phyloP scores from a whole-genome alignment of 2,797 vertebrate genomes.

The Yasuhikotakia modesta region DNA sequence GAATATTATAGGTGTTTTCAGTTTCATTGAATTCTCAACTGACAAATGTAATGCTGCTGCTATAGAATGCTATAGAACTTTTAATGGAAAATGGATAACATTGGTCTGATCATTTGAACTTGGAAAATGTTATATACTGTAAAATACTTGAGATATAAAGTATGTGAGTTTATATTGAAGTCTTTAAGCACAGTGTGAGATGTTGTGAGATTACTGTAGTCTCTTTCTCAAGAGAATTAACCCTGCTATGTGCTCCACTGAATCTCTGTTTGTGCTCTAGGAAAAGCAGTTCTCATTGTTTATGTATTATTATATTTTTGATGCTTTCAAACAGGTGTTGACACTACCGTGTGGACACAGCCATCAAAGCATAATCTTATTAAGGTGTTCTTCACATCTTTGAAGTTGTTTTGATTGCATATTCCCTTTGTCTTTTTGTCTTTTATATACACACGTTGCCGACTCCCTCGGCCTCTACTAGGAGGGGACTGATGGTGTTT shows the following conservation, averaged over 20 bases:
- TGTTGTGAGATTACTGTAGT: background rate
- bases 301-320: background rate
- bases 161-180: background rate
- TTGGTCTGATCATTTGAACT: background rate
- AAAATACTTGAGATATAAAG: too few species aligned
- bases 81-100: too few species aligned
- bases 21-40: too few species aligned
- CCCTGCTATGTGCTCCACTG: background rate
- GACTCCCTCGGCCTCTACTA: slow-evolving; percentile 24
- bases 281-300: background rate
- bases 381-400: slow-evolving; percentile 25
- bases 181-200: background rate
- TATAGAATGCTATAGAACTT: too few species aligned
- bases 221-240: too few species aligned
- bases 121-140: background rate
- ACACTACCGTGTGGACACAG: slow-evolving; percentile 12
- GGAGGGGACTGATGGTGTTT: slow-evolving; percentile 35
- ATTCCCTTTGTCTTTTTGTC: slow-evolving; percentile 39
- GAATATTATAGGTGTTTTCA: too few species aligned
- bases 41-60: too few species aligned
- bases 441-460: slow-evolving; percentile 26
- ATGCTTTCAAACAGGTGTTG: slow-evolving; percentile 21
- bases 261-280: background rate
- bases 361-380: slow-evolving; percentile 10
- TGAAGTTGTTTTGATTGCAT: slow-evolving; percentile 41